Evolutionary conservation across 2,888 invertebrate species (phyloP).

Genomic region (Cheiracanthium punctorium): DNA sequence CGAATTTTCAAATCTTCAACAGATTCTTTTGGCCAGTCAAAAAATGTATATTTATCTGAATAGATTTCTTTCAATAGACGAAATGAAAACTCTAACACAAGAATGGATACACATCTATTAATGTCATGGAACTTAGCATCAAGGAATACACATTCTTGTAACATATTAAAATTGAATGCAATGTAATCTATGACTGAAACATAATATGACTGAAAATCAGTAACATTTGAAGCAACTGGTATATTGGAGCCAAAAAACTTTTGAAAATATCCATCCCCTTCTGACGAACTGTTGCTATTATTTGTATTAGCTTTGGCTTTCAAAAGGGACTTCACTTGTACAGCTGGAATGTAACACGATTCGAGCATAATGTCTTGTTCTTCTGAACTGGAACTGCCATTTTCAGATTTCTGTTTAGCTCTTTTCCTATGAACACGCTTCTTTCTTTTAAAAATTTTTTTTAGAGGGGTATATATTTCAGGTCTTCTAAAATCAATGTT

Average conservation of each 20-base stretch:
- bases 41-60: constrained; percentile 26
- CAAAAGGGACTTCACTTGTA: constrained; percentile 33
- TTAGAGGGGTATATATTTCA: constrained; percentile 25
- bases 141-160: constrained; percentile 53
- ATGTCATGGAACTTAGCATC: constrained; percentile 21
- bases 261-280: constrained; percentile 30
- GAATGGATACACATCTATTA: constrained; percentile 18
- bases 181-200: constrained; percentile 57
- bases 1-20: constrained; percentile 12
- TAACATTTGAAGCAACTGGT: constrained; percentile 7
- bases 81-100: constrained; percentile 48
- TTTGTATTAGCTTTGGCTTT: constrained; percentile 25
- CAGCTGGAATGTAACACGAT: constrained; percentile 40
- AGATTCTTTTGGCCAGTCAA: constrained; percentile 34
- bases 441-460: constrained; percentile 41
- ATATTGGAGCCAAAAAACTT: constrained; percentile 4
- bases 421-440: constrained; percentile 39
- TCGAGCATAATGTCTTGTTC: constrained; percentile 49
- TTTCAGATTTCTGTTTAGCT: constrained; percentile 12
- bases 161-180: constrained; percentile 49
- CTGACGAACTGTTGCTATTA: constrained; percentile 26
- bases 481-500: constrained; percentile 24
- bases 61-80: constrained; percentile 43
- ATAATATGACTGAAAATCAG: constrained; percentile 26
- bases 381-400: constrained; percentile 43